Evolutionary conservation across 2,113 vertebrate species (phyloP), one percentile per base, ranked within the genome.

Genomic region (Daubentonia madagascariensis): DNA sequence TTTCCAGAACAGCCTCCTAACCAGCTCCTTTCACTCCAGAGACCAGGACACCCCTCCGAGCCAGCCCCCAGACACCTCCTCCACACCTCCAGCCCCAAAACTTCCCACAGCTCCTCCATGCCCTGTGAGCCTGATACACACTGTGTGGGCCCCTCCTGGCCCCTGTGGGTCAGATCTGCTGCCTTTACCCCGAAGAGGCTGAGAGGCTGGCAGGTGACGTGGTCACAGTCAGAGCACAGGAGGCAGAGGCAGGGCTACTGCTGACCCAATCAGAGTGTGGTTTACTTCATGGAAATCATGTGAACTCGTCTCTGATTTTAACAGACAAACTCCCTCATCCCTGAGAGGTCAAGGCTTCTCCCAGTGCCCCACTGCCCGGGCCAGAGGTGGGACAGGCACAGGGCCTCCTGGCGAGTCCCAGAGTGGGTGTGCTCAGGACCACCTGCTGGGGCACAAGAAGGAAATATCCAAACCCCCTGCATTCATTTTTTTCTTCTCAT

Each of bases 41-140:
- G 50, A 73, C 70, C 14, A 43, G 1, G 18, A 2, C 6, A 32
- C 32, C 7, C 45, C 20, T 88, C 23, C 23, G 23, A 61, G 73
- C 37, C 30, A 63, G 17, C 12, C 5, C 30, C 48, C 40, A 22
- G 37, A 83, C 30, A 5, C 22, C 45, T 40, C 10, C 17, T 3
- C 40, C 14, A 22, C 1, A 2, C 12, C 1, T 6, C 57, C n/a
- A 45, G 4, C 1, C 25, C 18, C 3, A 32, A 50, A 2, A 23
- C 25, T 28, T 28, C 14, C 43, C 22, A 25, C 22, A 14, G 13
- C 50, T 32, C 61, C 45, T 75, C 22, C 10, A 1, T 1, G 16
- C 30, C 23, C 57, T 59, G 32, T 11, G 11, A 76, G 32, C 32
- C 18, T 57, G 54, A 20, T 1, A 20, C 54, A 25, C 1, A 8